Evolutionary conservation across 2,888 invertebrate species (phyloP).

Genomic region (Caenorhabditis drosophilae): DNA sequence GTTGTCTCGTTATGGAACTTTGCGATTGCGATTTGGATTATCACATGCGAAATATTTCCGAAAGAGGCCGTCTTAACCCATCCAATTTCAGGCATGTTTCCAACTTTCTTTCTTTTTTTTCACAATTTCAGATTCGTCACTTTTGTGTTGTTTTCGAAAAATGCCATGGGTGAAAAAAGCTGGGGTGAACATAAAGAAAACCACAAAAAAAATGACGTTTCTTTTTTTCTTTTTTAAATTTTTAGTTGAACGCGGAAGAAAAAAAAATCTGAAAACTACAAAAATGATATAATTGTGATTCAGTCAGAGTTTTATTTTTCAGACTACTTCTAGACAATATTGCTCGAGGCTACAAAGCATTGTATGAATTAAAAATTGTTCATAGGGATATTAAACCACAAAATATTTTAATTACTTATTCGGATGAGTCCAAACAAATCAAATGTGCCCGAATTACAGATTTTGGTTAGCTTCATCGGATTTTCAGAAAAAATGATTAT

Average conservation of each 20-base stretch:
- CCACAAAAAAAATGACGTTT: too few relatives aligned
- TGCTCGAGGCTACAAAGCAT: conserved; percentile 64
- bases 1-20: conserved; percentile 66
- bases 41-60: conserved; percentile 52
- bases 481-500: conserved; percentile 4
- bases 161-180: too few relatives aligned
- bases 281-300: too few relatives aligned
- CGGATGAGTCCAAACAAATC: conserved; percentile 42
- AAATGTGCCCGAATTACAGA: conserved; percentile 64
- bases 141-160: too few relatives aligned
- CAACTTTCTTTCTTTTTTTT: too few relatives aligned
- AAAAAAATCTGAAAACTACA: too few relatives aligned
- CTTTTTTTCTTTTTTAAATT: too few relatives aligned
- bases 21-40: conserved; percentile 63
- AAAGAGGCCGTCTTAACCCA: conserved; percentile 48
- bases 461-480: conserved; percentile 50
- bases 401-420: conserved; percentile 62
- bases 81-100: conserved; percentile 51
- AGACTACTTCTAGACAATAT: conserved; percentile 62
- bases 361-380: conserved; percentile 63
- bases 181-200: too few relatives aligned
- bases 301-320: too few relatives aligned
- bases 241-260: too few relatives aligned
- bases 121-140: too few relatives aligned
- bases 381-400: conserved; percentile 69